phyloP scores from a whole-genome alignment of 2,888 invertebrate species.

The Ophion obscuratus region DNA sequence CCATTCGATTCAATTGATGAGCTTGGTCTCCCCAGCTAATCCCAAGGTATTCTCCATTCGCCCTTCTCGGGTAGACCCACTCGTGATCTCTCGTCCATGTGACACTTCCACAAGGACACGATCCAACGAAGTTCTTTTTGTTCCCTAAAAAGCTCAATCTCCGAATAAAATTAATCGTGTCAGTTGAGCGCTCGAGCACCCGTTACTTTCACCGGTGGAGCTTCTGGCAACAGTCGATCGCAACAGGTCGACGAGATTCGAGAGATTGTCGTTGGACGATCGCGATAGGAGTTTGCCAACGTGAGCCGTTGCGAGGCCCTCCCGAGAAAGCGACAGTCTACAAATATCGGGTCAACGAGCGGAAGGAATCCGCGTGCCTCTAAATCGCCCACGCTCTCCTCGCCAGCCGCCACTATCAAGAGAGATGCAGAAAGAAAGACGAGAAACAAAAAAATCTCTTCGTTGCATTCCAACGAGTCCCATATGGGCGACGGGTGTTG shows the following conservation, averaged over 20 bases:
- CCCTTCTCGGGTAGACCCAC: background rate
- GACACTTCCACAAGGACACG: background rate
- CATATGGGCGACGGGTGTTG: constrained; percentile 15
- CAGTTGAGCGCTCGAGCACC: background rate
- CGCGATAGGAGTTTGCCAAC: constrained; percentile 60
- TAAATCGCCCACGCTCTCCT: constrained; percentile 55
- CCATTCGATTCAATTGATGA: background rate
- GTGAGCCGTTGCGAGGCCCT: constrained; percentile 12
- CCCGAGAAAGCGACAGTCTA: constrained; percentile 59
- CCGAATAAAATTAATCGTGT: background rate
- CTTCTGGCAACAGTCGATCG: constrained; percentile 15
- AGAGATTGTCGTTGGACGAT: constrained; percentile 51
- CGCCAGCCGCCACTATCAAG: constrained; percentile 42
- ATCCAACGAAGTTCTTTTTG: background rate
- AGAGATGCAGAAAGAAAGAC: constrained; percentile 22
- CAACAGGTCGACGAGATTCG: constrained; percentile 53
- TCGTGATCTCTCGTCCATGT: background rate
- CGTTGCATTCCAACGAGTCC: constrained; percentile 61
- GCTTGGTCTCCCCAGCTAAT: background rate
- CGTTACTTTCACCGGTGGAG: constrained; percentile 20
- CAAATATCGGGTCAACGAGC: constrained; percentile 67
- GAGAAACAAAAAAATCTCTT: constrained; percentile 40
- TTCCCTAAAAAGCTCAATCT: background rate
- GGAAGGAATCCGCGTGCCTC: constrained; percentile 63
- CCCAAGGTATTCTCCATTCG: background rate